Base-by-base conservation (phyloP, 2,888 invertebrate genomes). In the Lithophane leautieri region DNA sequence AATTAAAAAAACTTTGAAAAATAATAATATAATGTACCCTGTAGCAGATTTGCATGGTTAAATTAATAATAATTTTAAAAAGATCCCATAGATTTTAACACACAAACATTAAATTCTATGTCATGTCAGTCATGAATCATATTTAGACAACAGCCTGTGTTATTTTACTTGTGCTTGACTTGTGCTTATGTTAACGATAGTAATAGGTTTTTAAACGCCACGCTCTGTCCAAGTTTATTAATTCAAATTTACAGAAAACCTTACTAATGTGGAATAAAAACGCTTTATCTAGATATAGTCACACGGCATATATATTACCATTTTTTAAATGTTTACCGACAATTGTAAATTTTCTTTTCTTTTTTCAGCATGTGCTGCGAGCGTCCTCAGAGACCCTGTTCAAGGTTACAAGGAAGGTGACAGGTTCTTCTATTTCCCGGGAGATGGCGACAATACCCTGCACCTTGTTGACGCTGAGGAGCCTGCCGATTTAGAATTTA, bases 341-440 rank as follows among this genome's bases (percentile, higher is more conserved):
- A 25, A 19, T 54, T 40, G 3, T 28, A 8, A 34, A 3, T 25
- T 22, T 4, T 19, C 1, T 61, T 22, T 47, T 34, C 1, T n/a
- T 25, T 19, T 89, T 88, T 16, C 77, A 93, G 93, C 85, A 73
- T 89, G 85, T 87, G 85, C 92, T 90, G 92, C 92, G 71, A 90
- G 88, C 89, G 88, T 91, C 16, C 76, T 92, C 68, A 89, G 87
- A 89, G 90, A 90, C 85, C 90, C 88, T 0, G 68, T 65, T 7
- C 78, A 79, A 89, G 91, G 89, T 90, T 91, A 92, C 78, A 81
- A 89, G 79, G 90, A 91, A 79, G 91, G 89, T 61, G 90, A 92
- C 73, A 90, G 92, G 70, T 94, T 88, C 87, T 92, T 94, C 86
- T 89, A 88, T 67, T 93, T 93, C 75, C 90, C 93, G 11, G 92